Conservation (phyloP, 2,113 vertebrate species). For the Plectropomus leopardus region DNA sequence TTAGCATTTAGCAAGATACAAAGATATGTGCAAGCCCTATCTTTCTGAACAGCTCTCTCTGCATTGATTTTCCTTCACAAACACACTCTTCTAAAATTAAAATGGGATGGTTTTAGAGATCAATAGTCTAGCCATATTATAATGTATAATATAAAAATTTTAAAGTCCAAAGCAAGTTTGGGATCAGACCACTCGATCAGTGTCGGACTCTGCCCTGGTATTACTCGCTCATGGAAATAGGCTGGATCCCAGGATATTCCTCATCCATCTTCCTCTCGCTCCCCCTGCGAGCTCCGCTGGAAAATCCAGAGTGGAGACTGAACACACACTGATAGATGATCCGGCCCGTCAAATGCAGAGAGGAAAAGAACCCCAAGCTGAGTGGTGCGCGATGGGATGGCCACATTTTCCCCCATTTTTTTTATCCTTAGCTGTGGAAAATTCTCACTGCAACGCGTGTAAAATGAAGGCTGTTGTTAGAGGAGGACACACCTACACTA, state of each 20-base stretch:
- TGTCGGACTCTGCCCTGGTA: slow-evolving; percentile 31
- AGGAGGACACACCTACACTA: background rate
- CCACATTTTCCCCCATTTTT: slow-evolving; percentile 17
- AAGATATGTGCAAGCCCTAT: background rate
- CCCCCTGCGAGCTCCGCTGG: slow-evolving; percentile 42
- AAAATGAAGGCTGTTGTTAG: background rate
- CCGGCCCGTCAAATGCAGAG: slow-evolving; percentile 16
- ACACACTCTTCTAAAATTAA: slow-evolving; percentile 32
- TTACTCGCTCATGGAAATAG: slow-evolving; percentile 55
- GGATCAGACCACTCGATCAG: slow-evolving; percentile 21
- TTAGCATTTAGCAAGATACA: slow-evolving; percentile 5
- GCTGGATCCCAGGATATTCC: slow-evolving; percentile 46
- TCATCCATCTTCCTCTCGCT: slow-evolving; percentile 63
- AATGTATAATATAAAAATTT: background rate
- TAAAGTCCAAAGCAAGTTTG: background rate
- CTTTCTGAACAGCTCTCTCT: background rate
- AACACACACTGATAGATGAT: slow-evolving; percentile 68
- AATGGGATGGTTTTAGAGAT: slow-evolving; percentile 14
- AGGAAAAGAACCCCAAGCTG: slow-evolving; percentile 37
- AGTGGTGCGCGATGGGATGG: background rate
- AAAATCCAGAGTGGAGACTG: slow-evolving; percentile 60
- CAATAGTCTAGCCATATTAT: background rate
- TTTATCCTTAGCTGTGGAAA: slow-evolving; percentile 33
- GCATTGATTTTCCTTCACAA: slow-evolving; percentile 39
- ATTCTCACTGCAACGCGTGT: slow-evolving; percentile 19